These are phyloP conservation scores for Rhabdornis inornatus DNA, from an alignment of 2,113 vertebrate genomes.

Conservation along the genomic window DNA sequence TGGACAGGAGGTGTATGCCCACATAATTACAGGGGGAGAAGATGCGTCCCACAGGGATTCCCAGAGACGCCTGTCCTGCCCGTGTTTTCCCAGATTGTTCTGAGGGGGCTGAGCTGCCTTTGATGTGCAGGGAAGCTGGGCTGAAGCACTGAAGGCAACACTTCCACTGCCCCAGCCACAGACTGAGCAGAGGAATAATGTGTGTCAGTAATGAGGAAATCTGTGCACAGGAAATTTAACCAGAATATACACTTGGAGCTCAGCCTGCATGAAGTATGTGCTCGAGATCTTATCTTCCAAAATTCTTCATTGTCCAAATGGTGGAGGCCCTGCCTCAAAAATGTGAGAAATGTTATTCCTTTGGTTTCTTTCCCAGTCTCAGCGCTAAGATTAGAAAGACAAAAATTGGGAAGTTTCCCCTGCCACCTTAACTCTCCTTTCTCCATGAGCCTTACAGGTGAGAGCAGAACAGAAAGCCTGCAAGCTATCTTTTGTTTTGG, in stretches of 20 bases:
- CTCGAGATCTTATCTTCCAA: conserved; percentile 40
- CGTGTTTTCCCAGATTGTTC: neutral
- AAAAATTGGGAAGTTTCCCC: neutral
- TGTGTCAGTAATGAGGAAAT: neutral
- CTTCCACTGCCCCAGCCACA: neutral
- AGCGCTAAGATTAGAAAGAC: neutral
- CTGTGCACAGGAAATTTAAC: neutral
- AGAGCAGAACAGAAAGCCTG: neutral
- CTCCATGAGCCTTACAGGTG: neutral
- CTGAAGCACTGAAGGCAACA: neutral
- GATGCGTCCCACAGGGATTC: neutral
- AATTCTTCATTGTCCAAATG: conserved; percentile 2
- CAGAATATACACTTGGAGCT: conserved; percentile 1
- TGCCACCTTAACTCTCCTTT: neutral
- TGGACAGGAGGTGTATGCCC: neutral
- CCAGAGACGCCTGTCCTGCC: neutral
- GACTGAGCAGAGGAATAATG: neutral
- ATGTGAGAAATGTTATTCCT: conserved; percentile 29
- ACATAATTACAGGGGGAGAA: neutral
- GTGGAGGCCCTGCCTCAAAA: conserved; percentile 37
- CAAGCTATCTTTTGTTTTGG: neutral
- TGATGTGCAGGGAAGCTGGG: neutral
- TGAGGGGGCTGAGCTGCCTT: neutral
- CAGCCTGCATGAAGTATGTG: neutral
- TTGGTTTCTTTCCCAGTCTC: conserved; percentile 1